phyloP scores from a whole-genome alignment of 2,888 invertebrate genomes.

The Gymnosoma rotundatum region DNA sequence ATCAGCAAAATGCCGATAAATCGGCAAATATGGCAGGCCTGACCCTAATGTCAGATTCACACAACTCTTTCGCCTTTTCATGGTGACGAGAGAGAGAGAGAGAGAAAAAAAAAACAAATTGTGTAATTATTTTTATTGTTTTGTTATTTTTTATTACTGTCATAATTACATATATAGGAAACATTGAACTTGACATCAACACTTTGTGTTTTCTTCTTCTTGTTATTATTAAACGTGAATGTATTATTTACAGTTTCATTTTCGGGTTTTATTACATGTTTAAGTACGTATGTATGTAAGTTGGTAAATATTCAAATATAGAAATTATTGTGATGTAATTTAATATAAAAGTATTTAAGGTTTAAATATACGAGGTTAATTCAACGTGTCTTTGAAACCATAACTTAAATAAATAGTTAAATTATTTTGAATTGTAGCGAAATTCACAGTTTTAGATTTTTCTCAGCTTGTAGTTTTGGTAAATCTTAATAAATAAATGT shows the following conservation, averaged over 20 bases:
- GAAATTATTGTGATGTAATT: conserved; percentile 19
- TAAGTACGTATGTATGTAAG: conserved; percentile 8
- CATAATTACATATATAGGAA: conserved; percentile 21
- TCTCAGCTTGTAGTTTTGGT: too few relatives aligned
- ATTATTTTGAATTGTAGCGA: too few relatives aligned
- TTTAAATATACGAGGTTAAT: neutral
- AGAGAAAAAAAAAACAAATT: neutral
- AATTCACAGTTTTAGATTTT: too few relatives aligned
- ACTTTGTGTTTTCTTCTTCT: conserved; percentile 27
- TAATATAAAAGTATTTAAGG: conserved; percentile 9
- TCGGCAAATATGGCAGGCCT: too few relatives aligned
- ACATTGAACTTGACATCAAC: conserved; percentile 70
- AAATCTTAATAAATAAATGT: too few relatives aligned
- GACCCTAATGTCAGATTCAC: neutral
- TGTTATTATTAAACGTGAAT: conserved; percentile 7
- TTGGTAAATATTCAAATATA: neutral
- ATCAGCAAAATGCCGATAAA: too few relatives aligned
- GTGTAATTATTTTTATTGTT: neutral
- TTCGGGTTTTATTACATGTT: conserved; percentile 14
- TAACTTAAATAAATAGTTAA: too few relatives aligned
- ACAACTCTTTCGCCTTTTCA: conserved; percentile 17
- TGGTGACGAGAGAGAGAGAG: neutral
- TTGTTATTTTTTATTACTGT: neutral
- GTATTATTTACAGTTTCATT: conserved; percentile 51
- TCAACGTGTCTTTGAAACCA: too few relatives aligned